Evolutionary conservation across 2,888 invertebrate genomes (phyloP), one percentile per base, ranked within the genome.

Genomic region (Cancer borealis): DNA sequence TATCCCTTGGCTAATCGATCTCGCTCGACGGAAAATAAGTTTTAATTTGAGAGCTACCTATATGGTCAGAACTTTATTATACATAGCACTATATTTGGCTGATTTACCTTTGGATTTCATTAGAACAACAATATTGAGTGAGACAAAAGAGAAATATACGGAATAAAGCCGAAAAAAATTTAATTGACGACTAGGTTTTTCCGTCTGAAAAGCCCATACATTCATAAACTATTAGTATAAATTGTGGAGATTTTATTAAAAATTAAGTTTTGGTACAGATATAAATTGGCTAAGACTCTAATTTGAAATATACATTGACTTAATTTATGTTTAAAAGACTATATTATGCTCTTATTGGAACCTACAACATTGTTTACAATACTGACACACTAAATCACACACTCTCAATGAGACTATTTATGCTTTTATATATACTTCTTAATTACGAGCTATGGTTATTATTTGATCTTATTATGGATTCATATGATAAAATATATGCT

Each of bases 321-420:
- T 60, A 0, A 79, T 79, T 46, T 26, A 12, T 17, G 66, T 93
- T 93, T 54, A 93, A 79, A 93, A 93, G 49, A 90, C 49, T 93
- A 17, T 84, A 90, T 17, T 30, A n/a, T n/a, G 49, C 14, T 39
- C 21, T 30, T 90, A 90, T 90, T 90, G 89, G 90, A 90, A 90
- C 79, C 47, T 26, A 5, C 26, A 26, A 46, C n/a, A 79, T 93
- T 93, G 93, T 93, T 93, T 93, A 93, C 93, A 93, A 91, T 91
- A 93, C 84, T 90, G 90, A 54, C 91, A 93, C 46, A 93, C 26
- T 26, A 8, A 66, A 30, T 91, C n/a, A 87, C 87, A 45, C 87
- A 93, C 17, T 93, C 91, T 39, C 4, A 39, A 46, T 93, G 5
- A 12, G n/a, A 89, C 2, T 90, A 12, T 10, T 26, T 21, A 26